Conservation (phyloP, 1,140 invertebrate genomes). For the Zaprionus capensis region DNA sequence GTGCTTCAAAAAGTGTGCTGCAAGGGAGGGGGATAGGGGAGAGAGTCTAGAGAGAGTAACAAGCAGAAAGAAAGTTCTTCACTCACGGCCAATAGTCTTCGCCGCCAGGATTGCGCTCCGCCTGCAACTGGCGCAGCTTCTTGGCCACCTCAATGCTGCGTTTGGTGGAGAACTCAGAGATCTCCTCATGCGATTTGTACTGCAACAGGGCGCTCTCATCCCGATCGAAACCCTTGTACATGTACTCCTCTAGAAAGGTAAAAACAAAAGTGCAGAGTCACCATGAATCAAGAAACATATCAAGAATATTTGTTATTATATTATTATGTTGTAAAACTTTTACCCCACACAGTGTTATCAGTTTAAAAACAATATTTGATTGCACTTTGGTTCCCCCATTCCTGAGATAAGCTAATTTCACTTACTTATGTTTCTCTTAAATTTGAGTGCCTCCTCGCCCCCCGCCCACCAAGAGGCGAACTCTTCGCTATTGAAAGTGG, state of each 20-base stretch:
- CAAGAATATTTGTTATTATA: background rate
- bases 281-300: conserved; percentile 27
- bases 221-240: conserved; percentile 51
- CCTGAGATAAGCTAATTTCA: background rate
- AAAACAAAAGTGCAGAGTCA: conserved; percentile 33
- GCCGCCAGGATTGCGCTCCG: conserved; percentile 87
- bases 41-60: background rate
- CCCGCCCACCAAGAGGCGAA: conserved; percentile 92
- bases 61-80: background rate
- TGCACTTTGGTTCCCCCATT: conserved; percentile 1
- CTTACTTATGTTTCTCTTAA: conserved; percentile 83
- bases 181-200: conserved; percentile 67
- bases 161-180: conserved; percentile 78
- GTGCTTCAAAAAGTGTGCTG: conserved; percentile 49
- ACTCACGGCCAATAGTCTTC: conserved; percentile 88
- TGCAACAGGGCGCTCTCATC: conserved; percentile 38
- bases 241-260: conserved; percentile 33
- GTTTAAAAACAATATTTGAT: background rate
- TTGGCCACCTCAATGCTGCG: conserved; percentile 89
- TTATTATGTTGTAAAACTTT: background rate
- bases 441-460: conserved; percentile 88
- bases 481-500: conserved; percentile 90
- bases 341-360: background rate
- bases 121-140: conserved; percentile 89
- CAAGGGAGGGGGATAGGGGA: background rate